These are phyloP conservation scores for Fregata magnificens DNA, from an alignment of 2,113 vertebrate species.

Conservation along the genomic window DNA sequence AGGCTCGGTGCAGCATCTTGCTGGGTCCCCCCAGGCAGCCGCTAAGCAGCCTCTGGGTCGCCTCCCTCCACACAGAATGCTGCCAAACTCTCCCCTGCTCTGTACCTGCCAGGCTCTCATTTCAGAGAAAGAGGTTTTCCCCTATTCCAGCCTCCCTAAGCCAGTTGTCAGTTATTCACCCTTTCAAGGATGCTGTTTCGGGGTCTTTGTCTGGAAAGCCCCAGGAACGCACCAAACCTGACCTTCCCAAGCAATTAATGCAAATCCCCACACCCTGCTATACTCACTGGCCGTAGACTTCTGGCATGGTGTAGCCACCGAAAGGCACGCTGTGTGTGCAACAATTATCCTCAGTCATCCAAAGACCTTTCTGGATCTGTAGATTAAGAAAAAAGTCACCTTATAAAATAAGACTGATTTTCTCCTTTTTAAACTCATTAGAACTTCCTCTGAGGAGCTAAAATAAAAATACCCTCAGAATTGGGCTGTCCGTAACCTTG, in stretches of 20 bases:
- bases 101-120: fast-evolving
- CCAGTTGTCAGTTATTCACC: neutral
- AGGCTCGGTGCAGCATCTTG: neutral
- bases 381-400: neutral
- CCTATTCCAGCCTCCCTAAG: neutral
- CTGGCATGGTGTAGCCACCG: neutral
- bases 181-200: neutral
- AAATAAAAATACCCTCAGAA: neutral
- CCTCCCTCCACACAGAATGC: neutral
- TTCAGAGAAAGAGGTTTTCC: neutral
- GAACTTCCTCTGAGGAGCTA: neutral
- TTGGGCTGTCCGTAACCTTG: neutral
- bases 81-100: neutral
- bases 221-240: neutral
- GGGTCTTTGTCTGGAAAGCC: neutral
- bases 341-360: neutral
- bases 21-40: fast-evolving
- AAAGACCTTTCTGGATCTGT: neutral
- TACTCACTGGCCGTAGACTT: neutral
- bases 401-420: neutral
- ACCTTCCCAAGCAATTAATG: neutral
- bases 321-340: fast-evolving
- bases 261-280: neutral
- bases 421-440: neutral
- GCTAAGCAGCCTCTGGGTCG: neutral